Evolutionary conservation across 2,888 invertebrate species (phyloP).

Genomic region (Andrena marginata): DNA sequence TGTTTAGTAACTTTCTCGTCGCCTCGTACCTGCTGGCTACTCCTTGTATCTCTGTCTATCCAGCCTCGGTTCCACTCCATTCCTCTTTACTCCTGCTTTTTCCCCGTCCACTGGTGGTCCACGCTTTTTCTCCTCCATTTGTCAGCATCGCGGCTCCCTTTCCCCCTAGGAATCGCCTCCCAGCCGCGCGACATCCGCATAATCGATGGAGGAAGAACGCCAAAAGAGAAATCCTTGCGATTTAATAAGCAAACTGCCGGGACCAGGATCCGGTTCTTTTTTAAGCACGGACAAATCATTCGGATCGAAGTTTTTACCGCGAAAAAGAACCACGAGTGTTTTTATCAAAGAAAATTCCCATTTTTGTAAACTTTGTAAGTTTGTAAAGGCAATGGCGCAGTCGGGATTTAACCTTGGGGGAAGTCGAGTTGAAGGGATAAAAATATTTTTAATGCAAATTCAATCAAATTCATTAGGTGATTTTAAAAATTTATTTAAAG

Average conservation of each 20-base stretch:
- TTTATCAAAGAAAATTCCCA: too few species aligned
- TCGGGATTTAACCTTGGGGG: too few species aligned
- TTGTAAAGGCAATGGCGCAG: too few species aligned
- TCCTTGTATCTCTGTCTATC: conserved; percentile 11
- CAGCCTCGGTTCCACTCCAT: not conserved
- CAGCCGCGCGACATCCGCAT: conserved; percentile 44
- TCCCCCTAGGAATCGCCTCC: conserved; percentile 24
- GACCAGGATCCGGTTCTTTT: conserved; percentile 7
- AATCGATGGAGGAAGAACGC: conserved; percentile 46
- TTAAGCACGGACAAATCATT: not conserved
- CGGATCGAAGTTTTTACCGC: not conserved
- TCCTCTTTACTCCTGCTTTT: too few species aligned
- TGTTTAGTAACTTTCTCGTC: conserved; percentile 70
- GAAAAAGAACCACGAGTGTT: too few species aligned
- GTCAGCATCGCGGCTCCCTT: conserved; percentile 5
- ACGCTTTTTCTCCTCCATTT: not conserved
- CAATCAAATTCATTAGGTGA: too few species aligned
- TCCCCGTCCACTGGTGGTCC: not conserved
- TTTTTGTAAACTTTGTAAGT: too few species aligned
- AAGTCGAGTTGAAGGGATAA: too few species aligned
- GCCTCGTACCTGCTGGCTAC: conserved; percentile 25
- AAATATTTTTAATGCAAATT: too few species aligned
- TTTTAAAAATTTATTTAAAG: too few species aligned
- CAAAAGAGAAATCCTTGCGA: conserved; percentile 53
- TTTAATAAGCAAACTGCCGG: conserved; percentile 39